Evolutionary conservation across 2,113 vertebrate genomes (phyloP), one percentile per base, ranked within the genome.

Genomic region (Leiothrix lutea): DNA sequence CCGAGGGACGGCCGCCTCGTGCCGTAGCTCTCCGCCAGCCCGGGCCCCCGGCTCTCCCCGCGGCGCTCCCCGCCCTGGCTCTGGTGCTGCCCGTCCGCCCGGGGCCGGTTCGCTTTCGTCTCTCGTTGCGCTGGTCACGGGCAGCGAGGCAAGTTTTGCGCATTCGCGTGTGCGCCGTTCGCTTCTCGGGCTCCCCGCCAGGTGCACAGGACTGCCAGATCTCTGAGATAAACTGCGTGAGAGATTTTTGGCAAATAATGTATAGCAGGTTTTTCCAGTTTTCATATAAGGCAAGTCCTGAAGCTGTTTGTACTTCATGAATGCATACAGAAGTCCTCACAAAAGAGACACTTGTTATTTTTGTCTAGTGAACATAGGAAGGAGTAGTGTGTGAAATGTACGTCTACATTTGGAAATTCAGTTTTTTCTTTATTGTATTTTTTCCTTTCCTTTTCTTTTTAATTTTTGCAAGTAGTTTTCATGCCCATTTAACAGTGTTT

Each of bases 81-180:
- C 25, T 36, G 45, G 21, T 2, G 33, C 45, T 61, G 54, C 61
- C 51, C 35, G 6, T 29, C 85, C 40, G 16, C 40, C 24, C 21
- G 25, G 4, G 25, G 31, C 31, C 50, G 8, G 5, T 36, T 72
- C 18, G 21, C 58, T 61, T 26, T 8, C 8, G 2, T n/a, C 12
- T 15, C 38, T 17, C 8, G 22, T 35, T 18, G 56, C 9, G 5
- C 42, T 7, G 56, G 33, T 29, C 12, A 0, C 4, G 6, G 56
- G 61, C 33, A 19, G 57, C 13, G 15, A 51, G 81, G 61, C 42
- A 8, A 31, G 51, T 19, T 3, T 12, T 20, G 28, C 25, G 33
- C 24, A 0, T 22, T 31, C 4, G 5, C 6, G 16, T 22, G 9
- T 3, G 25, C 4, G 1, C 31, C 11, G 17, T n/a, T 45, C 17